Evolutionary conservation across 2,797 vertebrate genomes (phyloP), one percentile per base, ranked within the genome.

Genomic region (Champsocephalus gunnari): DNA sequence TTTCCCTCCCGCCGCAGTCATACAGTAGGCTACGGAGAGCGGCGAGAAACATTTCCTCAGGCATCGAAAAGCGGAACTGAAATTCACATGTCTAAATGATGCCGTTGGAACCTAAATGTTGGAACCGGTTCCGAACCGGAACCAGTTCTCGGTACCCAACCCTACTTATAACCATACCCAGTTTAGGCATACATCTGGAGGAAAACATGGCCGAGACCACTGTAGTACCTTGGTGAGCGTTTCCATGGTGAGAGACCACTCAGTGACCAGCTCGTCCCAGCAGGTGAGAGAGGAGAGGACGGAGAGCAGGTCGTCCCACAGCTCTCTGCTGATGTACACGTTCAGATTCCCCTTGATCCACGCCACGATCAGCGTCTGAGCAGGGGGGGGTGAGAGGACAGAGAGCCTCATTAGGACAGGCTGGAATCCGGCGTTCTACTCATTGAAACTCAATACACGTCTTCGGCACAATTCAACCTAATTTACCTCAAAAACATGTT

Each of bases 341-440:
- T 99, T 99, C 71, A 99, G 93, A 80, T 99, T 99, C n/a, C 97
- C 98, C 92, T 99, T 99, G 87, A 99, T 99, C 98, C 98, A 99
- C 72, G 98, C 98, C 75, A 99, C 98, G 66, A 99, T 99, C 84
- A 99, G 96, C 12, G 98, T 99, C 98, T 99, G 90, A 54, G 84
- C 19, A 79, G n/a, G 60, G 76, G 47, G 65, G 71, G 79, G 2
- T 0, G 86, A 83, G 38, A 34, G 19, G 24, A 28, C 1, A 51
- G 1, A 56, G 12, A 1, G 5, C 45, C 13, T 1, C 3, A 7
- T 53, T 9, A 76, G 34, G 14, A 69, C 61, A 8, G 6, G 12
- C 2, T 49, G 14, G 1, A 43, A 43, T 49, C 17, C 3, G 0
- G n/a, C 7, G 9, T 10, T 48, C 9, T n/a, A 6, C 12, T 59